Base-by-base conservation (phyloP, 2,888 invertebrate genomes). In the Drosophila diplacantha region DNA sequence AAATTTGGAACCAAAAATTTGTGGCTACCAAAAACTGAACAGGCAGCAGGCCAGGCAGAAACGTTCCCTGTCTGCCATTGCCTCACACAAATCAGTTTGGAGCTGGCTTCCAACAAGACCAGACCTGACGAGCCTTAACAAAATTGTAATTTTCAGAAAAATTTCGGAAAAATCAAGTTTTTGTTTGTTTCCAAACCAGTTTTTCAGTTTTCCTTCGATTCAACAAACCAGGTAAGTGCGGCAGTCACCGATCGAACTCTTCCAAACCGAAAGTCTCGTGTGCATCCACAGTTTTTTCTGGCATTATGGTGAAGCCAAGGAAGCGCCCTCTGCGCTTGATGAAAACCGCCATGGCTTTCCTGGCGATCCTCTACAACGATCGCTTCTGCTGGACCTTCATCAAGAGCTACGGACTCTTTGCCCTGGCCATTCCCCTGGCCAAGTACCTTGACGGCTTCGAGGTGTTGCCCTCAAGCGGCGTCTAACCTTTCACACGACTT, bases 381-480 rank as follows among this genome's bases (percentile, higher is more conserved):
- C 56, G 22, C 14, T 70, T 71, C 38, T 71, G 60, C 32, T 73
- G 73, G 73, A 51, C 39, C 39, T 55, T 71, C 2, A 51, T 73
- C 37, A 73, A 73, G 32, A 73, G 68, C 41, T 71, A 72, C 11
- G 44, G 35, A 7, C 22, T 71, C 5, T 72, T 73, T 37, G 46
- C 57, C 8, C 2, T 51, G 20, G 59, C 72, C 9, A 43, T 71
- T 3, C 49, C 69, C 16, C 8, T 72, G 37, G 60, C 67, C 34
- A 60, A 54, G 43, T 20, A 16, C 9, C 22, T 67, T 1, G 18
- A 60, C 3, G 66, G 67, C 9, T 26, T 26, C 6, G 20, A 54
- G 11, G 7, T 61, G 5, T 3, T 54, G 14, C 35, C 29, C 14
- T 8, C 31, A 5, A 31, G 24, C 24, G 24, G 14, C 9, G 2